These are phyloP conservation scores for Sinocyclocheilus grahami DNA, from an alignment of 2,113 vertebrate species.

Conservation along the genomic window DNA sequence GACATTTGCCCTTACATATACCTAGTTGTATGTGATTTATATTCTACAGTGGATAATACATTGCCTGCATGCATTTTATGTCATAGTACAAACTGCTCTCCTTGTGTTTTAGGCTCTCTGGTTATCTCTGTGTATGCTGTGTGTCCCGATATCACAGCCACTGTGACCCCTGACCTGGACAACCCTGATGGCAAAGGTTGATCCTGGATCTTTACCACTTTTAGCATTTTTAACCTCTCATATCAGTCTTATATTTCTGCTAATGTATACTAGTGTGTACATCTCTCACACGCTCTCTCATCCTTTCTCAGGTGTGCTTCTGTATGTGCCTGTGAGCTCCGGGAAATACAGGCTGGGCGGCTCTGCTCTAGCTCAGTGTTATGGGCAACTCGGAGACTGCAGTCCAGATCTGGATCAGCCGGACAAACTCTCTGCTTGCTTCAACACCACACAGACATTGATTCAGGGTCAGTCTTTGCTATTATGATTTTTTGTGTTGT, in stretches of 20 bases:
- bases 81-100: background rate
- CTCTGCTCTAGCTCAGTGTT: conserved; percentile 89
- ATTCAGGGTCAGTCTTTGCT: conserved; percentile 72
- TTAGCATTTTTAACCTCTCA: background rate
- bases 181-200: conserved; percentile 82
- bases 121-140: conserved; percentile 90
- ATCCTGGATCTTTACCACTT: background rate
- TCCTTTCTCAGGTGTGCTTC: conserved; percentile 74
- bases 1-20: background rate
- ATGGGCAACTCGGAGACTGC: conserved; percentile 84
- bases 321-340: conserved; percentile 82
- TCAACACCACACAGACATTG: conserved; percentile 83
- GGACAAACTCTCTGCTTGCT: conserved; percentile 75
- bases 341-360: conserved; percentile 84
- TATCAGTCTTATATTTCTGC: background rate
- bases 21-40: background rate
- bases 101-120: conserved; percentile 77
- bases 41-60: background rate
- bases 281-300: conserved; percentile 47
- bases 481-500: background rate
- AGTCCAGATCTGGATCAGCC: conserved; percentile 85
- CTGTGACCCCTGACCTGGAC: conserved; percentile 90
- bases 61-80: background rate
- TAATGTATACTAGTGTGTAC: conserved; percentile 29
- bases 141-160: conserved; percentile 90